Evolutionary conservation across 2,797 vertebrate species (phyloP).

Genomic region (Hephaestus fuliginosus): DNA sequence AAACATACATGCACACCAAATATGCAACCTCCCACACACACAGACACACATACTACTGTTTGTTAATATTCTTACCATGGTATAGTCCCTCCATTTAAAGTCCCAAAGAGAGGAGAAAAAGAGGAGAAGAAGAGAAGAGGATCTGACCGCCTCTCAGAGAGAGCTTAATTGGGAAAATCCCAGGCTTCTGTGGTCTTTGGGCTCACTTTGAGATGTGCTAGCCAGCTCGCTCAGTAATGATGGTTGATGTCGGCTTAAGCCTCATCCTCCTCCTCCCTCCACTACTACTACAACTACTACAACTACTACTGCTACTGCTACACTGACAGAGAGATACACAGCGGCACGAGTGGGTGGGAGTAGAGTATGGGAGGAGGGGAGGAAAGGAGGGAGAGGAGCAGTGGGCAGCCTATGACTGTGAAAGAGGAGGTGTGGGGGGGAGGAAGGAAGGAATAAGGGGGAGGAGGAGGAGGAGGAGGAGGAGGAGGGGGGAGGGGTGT

Average conservation of each 20-base stretch:
- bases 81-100: slow-evolving; percentile 82
- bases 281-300: slow-evolving; percentile 57
- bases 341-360: slow-evolving; percentile 64
- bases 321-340: slow-evolving; percentile 51
- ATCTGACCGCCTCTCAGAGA: slow-evolving; percentile 34
- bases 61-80: slow-evolving; percentile 74
- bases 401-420: slow-evolving; percentile 43
- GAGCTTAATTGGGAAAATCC: slow-evolving; percentile 60
- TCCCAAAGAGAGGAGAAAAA: slow-evolving; percentile 22
- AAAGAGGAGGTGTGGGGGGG: slow-evolving; percentile 67
- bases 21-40: slow-evolving; percentile 10
- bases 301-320: slow-evolving; percentile 58
- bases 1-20: neutral
- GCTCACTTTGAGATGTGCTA: slow-evolving; percentile 39
- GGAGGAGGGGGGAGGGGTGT: slow-evolving; percentile 45
- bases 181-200: slow-evolving; percentile 55
- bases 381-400: slow-evolving; percentile 22
- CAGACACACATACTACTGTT: neutral
- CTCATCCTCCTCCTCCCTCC: slow-evolving; percentile 58
- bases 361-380: slow-evolving; percentile 29
- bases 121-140: slow-evolving; percentile 23
- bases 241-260: slow-evolving; percentile 66
- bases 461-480: slow-evolving; percentile 21
- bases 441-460: slow-evolving; percentile 48
- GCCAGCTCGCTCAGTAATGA: slow-evolving; percentile 67